Percentiles rank a stretch among this genome's conserved stretches.
Evolutionary conservation across 2,888 invertebrate genomes (phyloP).

Genomic region (Heptascelio sp.): DNA sequence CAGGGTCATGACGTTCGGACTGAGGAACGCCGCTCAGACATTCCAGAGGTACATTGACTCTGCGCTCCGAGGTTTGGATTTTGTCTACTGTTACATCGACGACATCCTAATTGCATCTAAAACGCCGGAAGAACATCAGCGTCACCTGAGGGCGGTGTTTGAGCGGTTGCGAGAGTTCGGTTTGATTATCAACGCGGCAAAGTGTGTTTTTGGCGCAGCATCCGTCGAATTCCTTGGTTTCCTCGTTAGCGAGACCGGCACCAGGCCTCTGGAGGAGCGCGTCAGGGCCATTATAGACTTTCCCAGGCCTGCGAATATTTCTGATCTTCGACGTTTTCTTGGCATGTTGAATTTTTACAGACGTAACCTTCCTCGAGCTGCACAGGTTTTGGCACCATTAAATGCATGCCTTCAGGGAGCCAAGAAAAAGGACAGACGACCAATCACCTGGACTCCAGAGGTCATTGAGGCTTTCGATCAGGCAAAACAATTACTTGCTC

Average conservation of each 20-base stretch:
- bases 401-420: constrained; percentile 22
- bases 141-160: constrained; percentile 58
- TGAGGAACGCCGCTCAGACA: constrained; percentile 79
- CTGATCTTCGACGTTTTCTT: background rate
- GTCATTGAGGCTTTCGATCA: background rate
- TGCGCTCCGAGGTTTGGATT: background rate
- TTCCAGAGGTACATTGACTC: constrained; percentile 77
- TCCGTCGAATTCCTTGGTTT: background rate
- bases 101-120: background rate
- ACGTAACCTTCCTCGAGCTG: constrained; percentile 45
- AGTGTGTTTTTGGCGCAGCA: background rate
- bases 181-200: constrained; percentile 41
- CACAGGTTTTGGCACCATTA: constrained; percentile 49
- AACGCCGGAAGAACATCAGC: constrained; percentile 55
- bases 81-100: background rate
- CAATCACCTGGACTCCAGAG: constrained; percentile 55
- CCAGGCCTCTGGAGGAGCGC: constrained; percentile 8
- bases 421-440: constrained; percentile 54
- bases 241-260: background rate
- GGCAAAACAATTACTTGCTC: constrained; percentile 36
- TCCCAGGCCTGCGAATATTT: background rate
- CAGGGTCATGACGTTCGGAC: constrained; percentile 77
- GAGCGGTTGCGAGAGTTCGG: constrained; percentile 40
- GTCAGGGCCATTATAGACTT: background rate
- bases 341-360: constrained; percentile 23